Percentiles rank a stretch among this genome's conserved stretches.
Conservation (phyloP, 2,113 vertebrate species). For the Gallinago jamesoni region DNA sequence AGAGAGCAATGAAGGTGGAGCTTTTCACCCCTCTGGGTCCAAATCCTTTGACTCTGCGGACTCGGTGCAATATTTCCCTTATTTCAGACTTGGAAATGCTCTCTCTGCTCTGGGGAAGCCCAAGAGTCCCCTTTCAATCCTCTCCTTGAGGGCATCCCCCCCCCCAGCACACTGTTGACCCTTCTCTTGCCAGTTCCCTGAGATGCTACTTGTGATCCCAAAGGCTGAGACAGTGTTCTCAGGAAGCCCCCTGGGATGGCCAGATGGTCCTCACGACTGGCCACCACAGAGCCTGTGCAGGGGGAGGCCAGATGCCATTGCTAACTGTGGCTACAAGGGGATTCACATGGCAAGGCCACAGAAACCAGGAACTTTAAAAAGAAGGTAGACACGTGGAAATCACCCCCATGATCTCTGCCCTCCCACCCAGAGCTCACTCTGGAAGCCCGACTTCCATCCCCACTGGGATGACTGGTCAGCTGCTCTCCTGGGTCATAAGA, state of each 20-base stretch:
- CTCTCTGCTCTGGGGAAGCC: too few relatives aligned
- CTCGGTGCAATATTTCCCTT: rapidly evolving
- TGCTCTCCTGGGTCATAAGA: not conserved
- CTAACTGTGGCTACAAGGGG: rapidly evolving
- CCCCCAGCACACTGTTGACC: not conserved
- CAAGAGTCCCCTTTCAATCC: not conserved
- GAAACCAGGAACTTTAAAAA: not conserved
- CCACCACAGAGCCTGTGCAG: not conserved
- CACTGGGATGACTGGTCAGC: not conserved
- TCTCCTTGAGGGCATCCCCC: not conserved
- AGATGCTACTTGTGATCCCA: rapidly evolving
- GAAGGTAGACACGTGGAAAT: not conserved
- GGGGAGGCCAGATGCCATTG: not conserved
- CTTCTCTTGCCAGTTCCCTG: not conserved
- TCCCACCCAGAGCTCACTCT: not conserved
- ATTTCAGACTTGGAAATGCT: not conserved
- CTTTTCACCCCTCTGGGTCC: not conserved
- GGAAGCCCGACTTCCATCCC: not conserved
- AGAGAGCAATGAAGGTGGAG: not conserved
- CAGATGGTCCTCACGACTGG: not conserved
- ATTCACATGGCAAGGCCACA: not conserved
- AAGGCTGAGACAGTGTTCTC: not conserved
- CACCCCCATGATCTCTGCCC: not conserved
- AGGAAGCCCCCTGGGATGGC: not conserved
- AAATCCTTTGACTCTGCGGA: not conserved